Evolutionary conservation across 2,888 invertebrate genomes (phyloP).

Genomic region (Nemotelus nigrinus): DNA sequence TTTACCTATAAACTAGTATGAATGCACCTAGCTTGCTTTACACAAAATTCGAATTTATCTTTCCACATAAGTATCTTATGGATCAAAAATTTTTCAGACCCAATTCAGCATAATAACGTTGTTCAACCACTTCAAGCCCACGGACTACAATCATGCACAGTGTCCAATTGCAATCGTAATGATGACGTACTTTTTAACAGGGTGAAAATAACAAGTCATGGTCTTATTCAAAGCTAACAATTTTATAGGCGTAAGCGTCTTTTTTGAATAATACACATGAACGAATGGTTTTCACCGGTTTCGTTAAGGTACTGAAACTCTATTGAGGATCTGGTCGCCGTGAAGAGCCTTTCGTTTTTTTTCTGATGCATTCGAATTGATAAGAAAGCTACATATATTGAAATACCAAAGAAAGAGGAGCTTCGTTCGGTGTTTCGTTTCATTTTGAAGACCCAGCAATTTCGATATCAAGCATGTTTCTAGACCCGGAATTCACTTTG

Average conservation of each 20-base stretch:
- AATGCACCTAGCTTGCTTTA: not conserved
- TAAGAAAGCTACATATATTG: conserved; percentile 5
- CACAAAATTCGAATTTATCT: not conserved
- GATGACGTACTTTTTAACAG: conserved; percentile 2
- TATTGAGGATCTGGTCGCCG: not conserved
- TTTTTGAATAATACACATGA: not conserved
- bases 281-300: not conserved
- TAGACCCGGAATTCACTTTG: not conserved
- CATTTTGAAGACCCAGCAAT: no score
- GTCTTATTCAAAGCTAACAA: conserved; percentile 27
- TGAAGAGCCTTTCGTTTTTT: not conserved
- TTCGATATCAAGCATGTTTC: no score
- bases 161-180: conserved; percentile 23
- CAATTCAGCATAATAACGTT: not conserved
- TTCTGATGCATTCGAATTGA: conserved; percentile 12
- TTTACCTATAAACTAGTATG: no score
- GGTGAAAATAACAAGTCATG: conserved; percentile 24
- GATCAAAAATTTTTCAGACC: not conserved
- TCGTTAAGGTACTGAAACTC: no score
- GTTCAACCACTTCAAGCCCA: not conserved
- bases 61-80: not conserved
- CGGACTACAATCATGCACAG: not conserved
- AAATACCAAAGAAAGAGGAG: not conserved
- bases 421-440: no score
- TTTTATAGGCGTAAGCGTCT: conserved; percentile 24